phyloP scores from a whole-genome alignment of 2,888 invertebrate genomes.

The Polietes domitor region DNA sequence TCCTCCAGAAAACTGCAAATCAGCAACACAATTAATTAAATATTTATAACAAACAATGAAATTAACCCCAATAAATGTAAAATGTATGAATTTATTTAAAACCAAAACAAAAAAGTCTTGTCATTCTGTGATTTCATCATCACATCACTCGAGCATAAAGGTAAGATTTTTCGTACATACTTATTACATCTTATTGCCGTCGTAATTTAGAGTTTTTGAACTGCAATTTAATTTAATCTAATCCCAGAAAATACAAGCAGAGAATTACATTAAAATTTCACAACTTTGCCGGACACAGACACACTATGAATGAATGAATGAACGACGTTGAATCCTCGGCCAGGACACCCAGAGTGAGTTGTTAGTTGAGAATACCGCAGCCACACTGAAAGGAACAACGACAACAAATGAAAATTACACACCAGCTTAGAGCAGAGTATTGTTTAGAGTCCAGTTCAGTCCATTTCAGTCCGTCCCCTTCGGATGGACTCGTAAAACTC shows the following conservation, averaged over 20 bases:
- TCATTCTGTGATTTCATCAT: not conserved
- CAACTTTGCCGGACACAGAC: not conserved
- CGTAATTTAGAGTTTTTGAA: not conserved
- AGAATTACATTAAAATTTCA: constrained; percentile 34
- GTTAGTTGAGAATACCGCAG: constrained; percentile 14
- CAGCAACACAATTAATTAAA: not conserved
- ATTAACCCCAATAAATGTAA: constrained; percentile 27
- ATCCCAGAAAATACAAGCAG: not conserved
- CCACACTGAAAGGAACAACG: not conserved
- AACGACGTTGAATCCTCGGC: not conserved
- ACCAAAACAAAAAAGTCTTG: not conserved
- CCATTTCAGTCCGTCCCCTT: too few relatives aligned
- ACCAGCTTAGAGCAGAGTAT: constrained; percentile 10
- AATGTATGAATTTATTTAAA: constrained; percentile 35
- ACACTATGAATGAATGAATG: not conserved
- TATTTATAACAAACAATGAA: constrained; percentile 1
- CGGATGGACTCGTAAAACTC: not conserved
- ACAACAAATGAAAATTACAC: constrained; percentile 33
- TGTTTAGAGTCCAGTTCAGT: constrained; percentile 22
- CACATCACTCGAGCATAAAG: not conserved
- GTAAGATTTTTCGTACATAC: constrained; percentile 15
- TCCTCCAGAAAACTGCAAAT: constrained; percentile 11
- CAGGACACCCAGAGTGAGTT: constrained; percentile 11
- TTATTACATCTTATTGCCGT: not conserved
- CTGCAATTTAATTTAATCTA: constrained; percentile 29